These are phyloP conservation scores for Aphelinus certus DNA, from an alignment of 1,140 invertebrate species.

Conservation along the genomic window DNA sequence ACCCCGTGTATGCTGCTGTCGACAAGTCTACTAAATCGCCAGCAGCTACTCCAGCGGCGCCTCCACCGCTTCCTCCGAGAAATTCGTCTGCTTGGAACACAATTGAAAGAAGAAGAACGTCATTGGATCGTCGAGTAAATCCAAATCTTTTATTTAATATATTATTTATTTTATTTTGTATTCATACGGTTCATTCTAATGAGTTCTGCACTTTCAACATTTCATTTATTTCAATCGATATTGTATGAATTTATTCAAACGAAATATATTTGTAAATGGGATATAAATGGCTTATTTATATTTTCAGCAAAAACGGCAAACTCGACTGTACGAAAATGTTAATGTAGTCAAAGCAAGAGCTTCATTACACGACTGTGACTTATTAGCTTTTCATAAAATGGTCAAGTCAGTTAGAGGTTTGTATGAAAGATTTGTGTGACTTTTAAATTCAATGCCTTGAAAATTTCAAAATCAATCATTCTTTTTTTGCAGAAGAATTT, in stretches of 20 bases:
- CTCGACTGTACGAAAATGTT: slow-evolving; percentile 78
- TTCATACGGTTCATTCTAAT: background rate
- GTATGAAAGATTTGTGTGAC: slow-evolving; percentile 43
- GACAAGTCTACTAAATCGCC: slow-evolving; percentile 73
- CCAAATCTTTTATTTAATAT: slow-evolving; percentile 18
- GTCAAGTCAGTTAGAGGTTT: slow-evolving; percentile 78
- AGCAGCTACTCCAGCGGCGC: slow-evolving; percentile 68
- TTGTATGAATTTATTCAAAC: background rate
- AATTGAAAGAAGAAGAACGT: slow-evolving; percentile 63
- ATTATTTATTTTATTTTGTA: background rate
- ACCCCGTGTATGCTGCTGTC: slow-evolving; percentile 80
- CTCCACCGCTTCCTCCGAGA: slow-evolving; percentile 69
- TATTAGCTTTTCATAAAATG: slow-evolving; percentile 83
- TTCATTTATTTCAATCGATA: background rate
- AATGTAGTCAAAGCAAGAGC: slow-evolving; percentile 71
- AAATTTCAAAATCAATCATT: background rate
- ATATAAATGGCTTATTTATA: slow-evolving; percentile 7
- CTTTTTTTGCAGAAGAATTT: slow-evolving; percentile 71
- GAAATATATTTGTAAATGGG: slow-evolving; percentile 3
- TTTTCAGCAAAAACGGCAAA: slow-evolving; percentile 63
- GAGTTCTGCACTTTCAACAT: background rate
- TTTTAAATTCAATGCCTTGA: too few species aligned
- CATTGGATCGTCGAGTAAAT: slow-evolving; percentile 61
- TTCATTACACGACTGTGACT: slow-evolving; percentile 75
- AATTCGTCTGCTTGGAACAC: slow-evolving; percentile 70